phyloP scores from a whole-genome alignment of 1,140 invertebrate genomes.

The Littorina saxatilis region DNA sequence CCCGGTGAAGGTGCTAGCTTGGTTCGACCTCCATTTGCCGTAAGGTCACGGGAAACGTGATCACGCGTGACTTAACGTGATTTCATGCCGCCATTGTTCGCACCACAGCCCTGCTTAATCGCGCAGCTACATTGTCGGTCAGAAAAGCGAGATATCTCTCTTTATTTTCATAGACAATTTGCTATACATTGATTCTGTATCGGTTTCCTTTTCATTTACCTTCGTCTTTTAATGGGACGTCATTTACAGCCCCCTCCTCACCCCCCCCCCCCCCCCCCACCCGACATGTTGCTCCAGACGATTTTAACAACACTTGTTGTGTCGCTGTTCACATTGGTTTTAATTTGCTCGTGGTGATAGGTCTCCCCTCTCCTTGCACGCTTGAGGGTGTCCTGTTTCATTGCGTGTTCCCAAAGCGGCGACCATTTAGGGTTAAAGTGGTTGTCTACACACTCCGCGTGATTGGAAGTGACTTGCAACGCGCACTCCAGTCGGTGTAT shows the following conservation, averaged over 20 bases:
- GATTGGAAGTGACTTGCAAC: background rate
- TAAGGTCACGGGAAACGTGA: conserved; percentile 23
- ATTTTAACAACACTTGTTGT: too few species aligned
- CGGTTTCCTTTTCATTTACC: background rate
- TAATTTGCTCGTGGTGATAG: conserved; percentile 30
- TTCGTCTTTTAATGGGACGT: conserved; percentile 30
- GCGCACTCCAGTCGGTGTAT: background rate
- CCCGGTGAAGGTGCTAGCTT: conserved; percentile 14
- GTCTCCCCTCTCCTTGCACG: background rate
- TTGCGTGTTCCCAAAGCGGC: background rate
- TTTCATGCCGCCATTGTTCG: conserved; percentile 34
- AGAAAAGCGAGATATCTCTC: conserved; percentile 18
- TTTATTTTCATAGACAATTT: too few species aligned
- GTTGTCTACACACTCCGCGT: background rate
- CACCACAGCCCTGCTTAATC: background rate
- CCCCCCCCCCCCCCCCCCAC: too few species aligned
- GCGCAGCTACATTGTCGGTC: background rate
- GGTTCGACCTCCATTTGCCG: conserved; percentile 27
- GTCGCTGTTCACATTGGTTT: background rate
- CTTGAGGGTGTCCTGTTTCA: background rate
- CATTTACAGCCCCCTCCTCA: conserved; percentile 9
- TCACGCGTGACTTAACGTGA: conserved; percentile 39
- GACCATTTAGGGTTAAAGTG: background rate
- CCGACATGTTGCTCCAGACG: too few species aligned
- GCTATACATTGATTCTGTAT: too few species aligned